Evolutionary conservation across 2,888 invertebrate genomes (phyloP).

Genomic region (Hoplodrina blanda): DNA sequence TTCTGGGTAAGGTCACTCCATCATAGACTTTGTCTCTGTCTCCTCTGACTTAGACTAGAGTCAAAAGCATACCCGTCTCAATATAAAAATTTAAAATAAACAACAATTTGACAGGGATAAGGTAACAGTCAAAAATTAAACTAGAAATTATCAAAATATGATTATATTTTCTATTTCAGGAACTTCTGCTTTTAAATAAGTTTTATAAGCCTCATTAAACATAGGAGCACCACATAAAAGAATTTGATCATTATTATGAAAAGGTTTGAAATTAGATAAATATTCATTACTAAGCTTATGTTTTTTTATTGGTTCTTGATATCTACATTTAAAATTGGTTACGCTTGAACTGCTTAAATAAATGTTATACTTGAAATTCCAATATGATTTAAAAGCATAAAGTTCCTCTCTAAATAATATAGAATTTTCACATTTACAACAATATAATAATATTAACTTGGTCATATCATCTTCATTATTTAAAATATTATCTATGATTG

Average conservation of each 20-base stretch:
- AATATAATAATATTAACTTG: slow-evolving; percentile 91
- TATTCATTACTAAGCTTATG: slow-evolving; percentile 77
- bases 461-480: slow-evolving; percentile 93
- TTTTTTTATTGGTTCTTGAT: slow-evolving; percentile 87
- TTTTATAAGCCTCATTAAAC: slow-evolving; percentile 89
- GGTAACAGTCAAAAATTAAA: slow-evolving; percentile 16
- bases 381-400: slow-evolving; percentile 90
- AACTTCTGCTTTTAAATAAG: slow-evolving; percentile 69
- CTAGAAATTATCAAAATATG: slow-evolving; percentile 72
- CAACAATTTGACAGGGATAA: no score
- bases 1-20: no score
- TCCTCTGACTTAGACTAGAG: no score
- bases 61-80: no score
- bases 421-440: slow-evolving; percentile 89
- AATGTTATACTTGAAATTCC: slow-evolving; percentile 94
- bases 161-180: slow-evolving; percentile 75
- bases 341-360: slow-evolving; percentile 83
- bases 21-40: no score
- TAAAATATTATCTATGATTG: slow-evolving; percentile 91
- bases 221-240: slow-evolving; percentile 91
- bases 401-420: slow-evolving; percentile 92
- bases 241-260: slow-evolving; percentile 79
- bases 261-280: slow-evolving; percentile 77
- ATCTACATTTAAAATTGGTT: slow-evolving; percentile 73
- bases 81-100: no score